phyloP scores from a whole-genome alignment of 2,797 vertebrate genomes.

The Tinamus major region DNA sequence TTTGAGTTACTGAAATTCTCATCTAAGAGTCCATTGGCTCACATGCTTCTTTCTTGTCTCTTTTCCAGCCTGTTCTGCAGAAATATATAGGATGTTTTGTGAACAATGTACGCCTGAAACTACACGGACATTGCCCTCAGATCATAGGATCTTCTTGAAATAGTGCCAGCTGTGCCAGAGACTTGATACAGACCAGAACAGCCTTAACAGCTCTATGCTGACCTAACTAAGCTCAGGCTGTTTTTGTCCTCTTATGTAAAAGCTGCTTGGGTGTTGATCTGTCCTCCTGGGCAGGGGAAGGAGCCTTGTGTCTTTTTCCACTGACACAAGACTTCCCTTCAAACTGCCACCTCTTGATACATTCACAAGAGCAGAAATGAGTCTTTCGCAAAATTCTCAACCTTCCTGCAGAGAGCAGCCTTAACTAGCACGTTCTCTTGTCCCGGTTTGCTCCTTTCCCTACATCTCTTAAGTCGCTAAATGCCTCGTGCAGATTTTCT shows the following conservation, averaged over 20 bases:
- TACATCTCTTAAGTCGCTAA: not conserved
- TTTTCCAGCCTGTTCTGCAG: not conserved
- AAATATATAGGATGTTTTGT: not conserved
- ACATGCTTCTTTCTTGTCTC: not conserved
- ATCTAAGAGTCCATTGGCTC: not conserved
- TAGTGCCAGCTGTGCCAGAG: not conserved
- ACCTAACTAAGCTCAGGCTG: not conserved
- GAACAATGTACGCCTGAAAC: not conserved
- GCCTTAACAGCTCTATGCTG: not conserved
- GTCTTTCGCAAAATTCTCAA: not conserved
- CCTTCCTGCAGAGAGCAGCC: not conserved
- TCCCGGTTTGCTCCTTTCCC: not conserved
- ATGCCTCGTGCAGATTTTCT: not conserved
- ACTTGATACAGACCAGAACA: not conserved
- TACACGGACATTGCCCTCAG: not conserved
- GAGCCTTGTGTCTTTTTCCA: not conserved
- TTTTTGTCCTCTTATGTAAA: fast-evolving
- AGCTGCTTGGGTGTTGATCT: not conserved
- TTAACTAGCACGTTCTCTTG: not conserved
- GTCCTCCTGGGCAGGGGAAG: not conserved
- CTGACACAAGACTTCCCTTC: not conserved
- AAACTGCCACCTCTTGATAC: not conserved
- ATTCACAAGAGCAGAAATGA: not conserved
- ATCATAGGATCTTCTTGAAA: not conserved
- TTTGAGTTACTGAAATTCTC: not conserved